Evolutionary conservation across 35 echinoderm and acorn worm genomes (phyloP).

Genomic region (Apostichopus parvimensis): DNA sequence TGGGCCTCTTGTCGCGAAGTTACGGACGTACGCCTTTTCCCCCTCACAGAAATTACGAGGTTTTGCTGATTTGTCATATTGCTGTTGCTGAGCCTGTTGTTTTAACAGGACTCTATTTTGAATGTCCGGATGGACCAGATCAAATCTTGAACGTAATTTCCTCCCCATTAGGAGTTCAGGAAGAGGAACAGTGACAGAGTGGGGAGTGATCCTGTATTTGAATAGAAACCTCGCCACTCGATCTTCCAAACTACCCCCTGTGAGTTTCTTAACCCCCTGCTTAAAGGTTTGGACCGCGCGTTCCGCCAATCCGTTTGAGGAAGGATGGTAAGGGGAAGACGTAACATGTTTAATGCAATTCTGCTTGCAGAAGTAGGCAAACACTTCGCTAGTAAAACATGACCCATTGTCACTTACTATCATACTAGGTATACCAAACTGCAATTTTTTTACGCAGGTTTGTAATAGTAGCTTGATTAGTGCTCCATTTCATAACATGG

Average conservation of each 20-base stretch:
- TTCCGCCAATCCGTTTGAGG: conserved; percentile 60
- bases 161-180: conserved; percentile 59
- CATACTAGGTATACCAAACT: conserved; percentile 38
- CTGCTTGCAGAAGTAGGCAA: conserved; percentile 4
- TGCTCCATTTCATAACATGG: conserved; percentile 50
- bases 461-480: conserved; percentile 49
- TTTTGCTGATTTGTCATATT: too few species aligned
- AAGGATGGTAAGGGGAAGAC: conserved; percentile 35
- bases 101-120: conserved; percentile 11
- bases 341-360: conserved; percentile 67
- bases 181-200: background rate
- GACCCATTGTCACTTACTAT: too few species aligned
- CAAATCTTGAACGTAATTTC: conserved; percentile 10
- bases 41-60: too few species aligned
- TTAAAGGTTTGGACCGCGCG: conserved; percentile 57
- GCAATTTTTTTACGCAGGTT: conserved; percentile 8
- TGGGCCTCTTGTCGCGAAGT: conserved; percentile 8
- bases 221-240: conserved; percentile 38
- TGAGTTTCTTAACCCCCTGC: too few species aligned
- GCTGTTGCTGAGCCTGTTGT: background rate
- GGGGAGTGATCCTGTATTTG: conserved; percentile 29
- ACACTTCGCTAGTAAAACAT: too few species aligned
- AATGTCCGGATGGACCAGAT: conserved; percentile 39
- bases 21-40: too few species aligned
- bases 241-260: background rate